Conservation (phyloP, 1,140 invertebrate species). For the Augochlora pura region DNA sequence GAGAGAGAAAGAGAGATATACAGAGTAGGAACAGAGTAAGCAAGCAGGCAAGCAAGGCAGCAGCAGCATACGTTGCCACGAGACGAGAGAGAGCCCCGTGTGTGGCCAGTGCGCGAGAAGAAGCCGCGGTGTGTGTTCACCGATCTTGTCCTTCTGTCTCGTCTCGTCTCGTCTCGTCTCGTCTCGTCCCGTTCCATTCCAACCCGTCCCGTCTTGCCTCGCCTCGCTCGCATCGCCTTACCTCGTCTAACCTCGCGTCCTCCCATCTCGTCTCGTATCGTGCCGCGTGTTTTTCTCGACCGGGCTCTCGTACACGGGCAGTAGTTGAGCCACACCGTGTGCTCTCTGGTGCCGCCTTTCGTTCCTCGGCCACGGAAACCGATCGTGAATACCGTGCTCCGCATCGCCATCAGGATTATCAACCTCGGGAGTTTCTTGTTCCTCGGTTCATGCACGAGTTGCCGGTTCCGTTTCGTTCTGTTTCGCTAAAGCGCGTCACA, state of each 20-base stretch:
- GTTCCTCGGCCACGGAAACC: conserved; percentile 25
- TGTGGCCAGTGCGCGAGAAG: conserved; percentile 68
- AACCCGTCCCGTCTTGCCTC: conserved; percentile 4
- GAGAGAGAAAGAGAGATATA: conserved; percentile 14
- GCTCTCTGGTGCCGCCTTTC: conserved; percentile 1
- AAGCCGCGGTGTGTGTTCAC: conserved; percentile 63
- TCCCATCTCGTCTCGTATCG: conserved; percentile 20
- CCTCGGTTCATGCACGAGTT: neutral
- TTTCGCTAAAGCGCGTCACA: too few relatives aligned
- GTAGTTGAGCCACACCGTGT: conserved; percentile 15
- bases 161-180: conserved; percentile 12
- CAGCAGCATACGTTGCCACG: conserved; percentile 14
- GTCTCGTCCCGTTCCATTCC: neutral
- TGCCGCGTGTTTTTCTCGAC: conserved; percentile 41
- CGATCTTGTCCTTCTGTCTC: conserved; percentile 58
- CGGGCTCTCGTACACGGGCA: conserved; percentile 8
- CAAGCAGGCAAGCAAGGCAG: too few relatives aligned
- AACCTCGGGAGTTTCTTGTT: conserved; percentile 23
- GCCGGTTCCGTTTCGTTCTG: neutral
- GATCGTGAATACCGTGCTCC: conserved; percentile 2
- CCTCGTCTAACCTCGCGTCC: neutral
- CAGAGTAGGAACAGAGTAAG: conserved; percentile 8
- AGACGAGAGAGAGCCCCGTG: conserved; percentile 26
- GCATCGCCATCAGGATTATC: conserved; percentile 13
- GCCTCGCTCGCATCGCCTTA: neutral